Conservation (phyloP, 2,113 vertebrate genomes). For the Dasyurus viverrinus region DNA sequence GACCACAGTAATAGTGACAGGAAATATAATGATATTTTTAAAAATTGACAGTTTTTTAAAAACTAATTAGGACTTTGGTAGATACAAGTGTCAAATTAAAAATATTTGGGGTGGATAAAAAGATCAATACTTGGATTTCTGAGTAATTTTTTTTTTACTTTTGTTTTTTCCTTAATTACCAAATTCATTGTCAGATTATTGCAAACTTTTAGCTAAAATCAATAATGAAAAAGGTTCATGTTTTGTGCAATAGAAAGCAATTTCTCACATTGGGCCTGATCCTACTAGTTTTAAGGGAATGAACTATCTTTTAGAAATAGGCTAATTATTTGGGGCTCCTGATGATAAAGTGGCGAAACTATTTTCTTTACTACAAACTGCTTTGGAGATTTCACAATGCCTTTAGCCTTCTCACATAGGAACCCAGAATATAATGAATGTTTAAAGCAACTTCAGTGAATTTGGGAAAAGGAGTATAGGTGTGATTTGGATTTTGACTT, state of each 20-base stretch:
- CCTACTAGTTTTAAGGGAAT: neutral
- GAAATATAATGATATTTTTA: neutral
- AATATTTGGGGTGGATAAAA: neutral
- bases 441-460: neutral
- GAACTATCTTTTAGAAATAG: neutral
- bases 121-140: neutral
- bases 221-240: neutral
- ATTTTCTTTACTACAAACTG: neutral
- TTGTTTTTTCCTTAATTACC: neutral
- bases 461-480: neutral
- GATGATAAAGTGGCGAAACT: neutral
- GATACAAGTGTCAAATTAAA: neutral
- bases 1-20: neutral
- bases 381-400: neutral
- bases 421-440: neutral
- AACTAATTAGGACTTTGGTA: neutral
- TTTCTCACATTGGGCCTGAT: neutral
- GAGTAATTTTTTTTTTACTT: neutral
- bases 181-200: neutral
- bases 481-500: neutral
- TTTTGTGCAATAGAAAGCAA: neutral
- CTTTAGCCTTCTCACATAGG: neutral
- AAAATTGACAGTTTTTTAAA: neutral
- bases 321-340: neutral
- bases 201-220: neutral